phyloP scores from a whole-genome alignment of 1,140 invertebrate species.

The Bombus terrestris region DNA sequence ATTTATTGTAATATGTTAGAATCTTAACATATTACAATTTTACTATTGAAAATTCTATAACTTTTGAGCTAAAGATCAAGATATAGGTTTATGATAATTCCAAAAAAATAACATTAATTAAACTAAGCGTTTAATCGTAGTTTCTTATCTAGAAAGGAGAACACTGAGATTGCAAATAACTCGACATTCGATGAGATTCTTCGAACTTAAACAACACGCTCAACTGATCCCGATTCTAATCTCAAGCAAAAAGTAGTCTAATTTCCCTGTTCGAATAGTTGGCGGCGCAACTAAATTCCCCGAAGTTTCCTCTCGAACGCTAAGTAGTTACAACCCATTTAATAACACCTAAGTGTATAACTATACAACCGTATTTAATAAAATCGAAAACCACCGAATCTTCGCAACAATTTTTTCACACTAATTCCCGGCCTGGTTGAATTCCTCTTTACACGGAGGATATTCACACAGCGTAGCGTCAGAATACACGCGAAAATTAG shows the following conservation, averaged over 20 bases:
- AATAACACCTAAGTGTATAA: too few relatives aligned
- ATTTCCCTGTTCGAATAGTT: conserved; percentile 24
- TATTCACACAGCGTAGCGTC: neutral
- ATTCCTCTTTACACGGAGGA: neutral
- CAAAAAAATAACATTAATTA: too few relatives aligned
- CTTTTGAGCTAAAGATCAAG: too few relatives aligned
- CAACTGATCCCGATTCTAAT: neutral
- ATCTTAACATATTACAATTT: too few relatives aligned
- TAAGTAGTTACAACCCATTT: too few relatives aligned
- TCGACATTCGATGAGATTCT: neutral
- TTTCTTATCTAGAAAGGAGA: too few relatives aligned
- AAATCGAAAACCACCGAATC: neutral
- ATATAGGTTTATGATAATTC: too few relatives aligned
- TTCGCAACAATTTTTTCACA: neutral
- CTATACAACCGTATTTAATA: too few relatives aligned
- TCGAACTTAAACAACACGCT: neutral
- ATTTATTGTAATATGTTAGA: too few relatives aligned
- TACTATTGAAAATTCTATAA: too few relatives aligned
- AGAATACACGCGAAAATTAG: conserved; percentile 39
- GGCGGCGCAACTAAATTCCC: neutral
- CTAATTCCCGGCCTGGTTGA: neutral
- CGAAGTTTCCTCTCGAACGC: neutral
- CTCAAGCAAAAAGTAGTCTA: neutral
- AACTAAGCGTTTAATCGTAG: too few relatives aligned
- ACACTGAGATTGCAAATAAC: too few relatives aligned